Evolutionary conservation across 1,140 invertebrate species (phyloP).

Genomic region (Procambarus clarkii): DNA sequence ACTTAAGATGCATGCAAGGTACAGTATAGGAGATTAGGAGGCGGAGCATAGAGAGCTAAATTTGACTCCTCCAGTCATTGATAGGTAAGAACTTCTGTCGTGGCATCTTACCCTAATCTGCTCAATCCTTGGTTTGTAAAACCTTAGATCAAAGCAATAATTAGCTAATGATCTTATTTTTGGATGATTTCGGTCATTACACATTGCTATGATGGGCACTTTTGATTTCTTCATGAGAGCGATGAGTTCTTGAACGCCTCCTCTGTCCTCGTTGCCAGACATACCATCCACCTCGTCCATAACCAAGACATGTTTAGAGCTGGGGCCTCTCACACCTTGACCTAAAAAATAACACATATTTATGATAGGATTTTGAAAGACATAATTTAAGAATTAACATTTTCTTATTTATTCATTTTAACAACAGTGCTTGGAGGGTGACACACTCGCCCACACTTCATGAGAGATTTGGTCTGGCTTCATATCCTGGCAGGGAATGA

Average conservation of each 20-base stretch:
- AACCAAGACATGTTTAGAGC: slow-evolving; percentile 79
- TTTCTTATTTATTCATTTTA: no score
- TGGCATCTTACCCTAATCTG: slow-evolving; percentile 87
- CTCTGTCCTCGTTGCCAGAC: slow-evolving; percentile 99
- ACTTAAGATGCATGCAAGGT: no score
- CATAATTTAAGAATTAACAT: no score
- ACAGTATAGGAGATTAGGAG: no score
- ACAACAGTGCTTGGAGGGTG: no score
- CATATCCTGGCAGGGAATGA: no score
- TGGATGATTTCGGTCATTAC: slow-evolving; percentile 95
- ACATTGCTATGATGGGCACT: slow-evolving; percentile 98
- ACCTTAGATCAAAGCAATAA: slow-evolving; percentile 95
- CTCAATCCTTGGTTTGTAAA: slow-evolving; percentile 85
- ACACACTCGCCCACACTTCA: no score
- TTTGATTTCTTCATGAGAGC: slow-evolving; percentile 91
- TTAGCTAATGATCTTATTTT: slow-evolving; percentile 96
- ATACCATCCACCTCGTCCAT: slow-evolving; percentile 99
- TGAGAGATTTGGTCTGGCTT: no score
- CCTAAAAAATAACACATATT: slow-evolving; percentile 21
- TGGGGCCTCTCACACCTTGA: background rate
- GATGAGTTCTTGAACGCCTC: slow-evolving; percentile 96
- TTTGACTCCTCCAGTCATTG: no score
- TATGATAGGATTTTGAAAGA: no score
- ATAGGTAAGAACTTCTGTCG: no score
- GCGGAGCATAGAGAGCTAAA: no score